Evolutionary conservation across 2,888 invertebrate species (phyloP), one percentile per base, ranked within the genome.

Genomic region (Zaprionus obscuricornis): DNA sequence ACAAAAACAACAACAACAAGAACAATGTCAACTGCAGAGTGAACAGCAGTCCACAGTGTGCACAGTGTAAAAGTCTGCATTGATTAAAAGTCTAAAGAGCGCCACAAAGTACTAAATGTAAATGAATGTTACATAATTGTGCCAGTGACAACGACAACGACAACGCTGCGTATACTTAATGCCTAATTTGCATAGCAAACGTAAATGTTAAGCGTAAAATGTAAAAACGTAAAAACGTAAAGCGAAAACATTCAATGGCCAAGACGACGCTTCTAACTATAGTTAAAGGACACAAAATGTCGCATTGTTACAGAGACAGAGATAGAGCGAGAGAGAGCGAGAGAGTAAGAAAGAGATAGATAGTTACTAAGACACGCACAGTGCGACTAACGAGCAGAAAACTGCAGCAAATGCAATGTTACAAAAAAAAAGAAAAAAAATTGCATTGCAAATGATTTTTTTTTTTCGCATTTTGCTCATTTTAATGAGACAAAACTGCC

Each of bases 71-170:
- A 70, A 57, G 45, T 52, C 59, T 66, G 71, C 86, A 84, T 84
- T 78, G 78, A 78, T 78, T 86, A 77, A 72, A 79, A 54, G 51
- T 47, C 57, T 31, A 24, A 49, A 39, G 31, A 36, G 8, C 26
- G 16, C 11, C 14, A 47, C 10, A 31, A 37, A 49, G 47, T 36
- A 27, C 45, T 39, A 58, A 74, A 85, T 82, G 77, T 60, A 82
- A 82, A 85, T 79, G 70, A 66, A 66, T 74, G 63, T 85, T 77
- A 59, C 74, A 71, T 82, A 78, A 81, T 85, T 70, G 66, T 42
- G 24, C 24, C 40, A 65, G 17, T n/a, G n/a, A n/a, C n/a, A n/a
- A n/a, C n/a, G n/a, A n/a, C n/a, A 31, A 34, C 54, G 34, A 36
- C 51, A 47, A 74, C 64, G 43, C 40, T 67, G 86, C 82, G 85